A percentile compares a stretch with the other conserved stretches of the same genome.
Evolutionary conservation across 2,113 vertebrate genomes (phyloP).

Genomic region (Lagenorhynchus albirostris): DNA sequence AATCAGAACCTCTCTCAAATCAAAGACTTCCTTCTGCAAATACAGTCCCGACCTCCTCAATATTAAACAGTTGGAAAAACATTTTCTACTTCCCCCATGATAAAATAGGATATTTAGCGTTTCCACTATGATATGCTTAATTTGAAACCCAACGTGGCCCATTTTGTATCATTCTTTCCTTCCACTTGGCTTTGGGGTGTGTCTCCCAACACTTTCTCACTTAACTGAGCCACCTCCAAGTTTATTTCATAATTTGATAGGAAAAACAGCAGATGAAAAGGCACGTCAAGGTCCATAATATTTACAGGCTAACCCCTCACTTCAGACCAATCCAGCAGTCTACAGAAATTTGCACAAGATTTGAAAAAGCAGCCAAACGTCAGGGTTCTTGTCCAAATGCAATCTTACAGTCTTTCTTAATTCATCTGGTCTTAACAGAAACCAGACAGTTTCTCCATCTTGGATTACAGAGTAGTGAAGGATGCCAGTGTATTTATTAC

Average conservation of each 20-base stretch:
- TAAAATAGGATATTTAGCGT: slow-evolving; percentile 8
- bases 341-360: slow-evolving; percentile 45
- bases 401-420: slow-evolving; percentile 31
- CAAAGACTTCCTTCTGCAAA: background rate
- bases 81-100: background rate
- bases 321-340: slow-evolving; percentile 1
- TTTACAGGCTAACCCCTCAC: background rate
- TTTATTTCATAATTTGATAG: slow-evolving; percentile 38
- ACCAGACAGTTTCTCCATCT: slow-evolving; percentile 63
- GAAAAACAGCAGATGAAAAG: slow-evolving; percentile 33
- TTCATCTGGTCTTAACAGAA: slow-evolving; percentile 32
- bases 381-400: slow-evolving; percentile 38
- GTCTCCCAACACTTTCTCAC: background rate
- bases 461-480: slow-evolving; percentile 48
- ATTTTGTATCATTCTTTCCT: background rate
- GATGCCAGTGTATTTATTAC: slow-evolving; percentile 28
- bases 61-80: slow-evolving; percentile 3
- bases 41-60: background rate
- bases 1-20: background rate
- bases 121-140: background rate
- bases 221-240: background rate
- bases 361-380: slow-evolving; percentile 58
- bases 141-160: background rate
- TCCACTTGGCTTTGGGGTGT: background rate
- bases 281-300: background rate